Evolutionary conservation across 2,113 vertebrate genomes (phyloP), one percentile per base, ranked within the genome.

Genomic region (Ophiodon elongatus): DNA sequence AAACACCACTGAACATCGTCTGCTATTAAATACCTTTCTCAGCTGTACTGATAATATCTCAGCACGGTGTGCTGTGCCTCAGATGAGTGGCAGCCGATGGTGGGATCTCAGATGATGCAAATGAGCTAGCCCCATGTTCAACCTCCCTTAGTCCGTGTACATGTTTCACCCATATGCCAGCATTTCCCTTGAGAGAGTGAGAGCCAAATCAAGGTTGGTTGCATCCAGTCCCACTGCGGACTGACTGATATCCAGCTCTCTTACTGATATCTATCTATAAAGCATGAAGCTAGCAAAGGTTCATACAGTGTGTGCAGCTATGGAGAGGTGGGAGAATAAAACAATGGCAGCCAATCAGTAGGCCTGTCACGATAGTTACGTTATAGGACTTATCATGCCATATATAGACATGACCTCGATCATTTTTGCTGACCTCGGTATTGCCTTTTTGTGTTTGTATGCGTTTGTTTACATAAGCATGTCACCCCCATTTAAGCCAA

Each of bases 21-120:
- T 62, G 19, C 56, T 56, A 27, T 57, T n/a, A 39, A 57, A 35
- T 8, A 35, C 23, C 21, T 35, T 33, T 56, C 14, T 39, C 31
- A 65, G 23, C 23, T 64, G n/a, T 8, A 8, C 19, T 39, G 8
- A 33, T 45, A 19, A 56, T 27, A 56, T 43, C 29, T 47, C 21
- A 6, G 29, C 43, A 11, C 10, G 17, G 0, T 64, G 7, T 29
- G 1, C 31, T 68, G 27, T 25, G 65, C 56, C 70, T 77, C 45
- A 68, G 79, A 63, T 37, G 67, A 66, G 23, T 63, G 77, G 41
- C 66, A 50, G 39, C n/a, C 29, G 68, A 63, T 57, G 57, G 25
- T 78, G 57, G 45, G 62, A 41, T 52, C 72, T 62, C 66, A 72
- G 64, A 64, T 70, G 80, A 13, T 74, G 74, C 52, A 75, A 80